Percentiles rank a stretch among this genome's conserved stretches.
Evolutionary conservation across 1,140 invertebrate genomes (phyloP).

Genomic region (Oedothorax gibbosus): DNA sequence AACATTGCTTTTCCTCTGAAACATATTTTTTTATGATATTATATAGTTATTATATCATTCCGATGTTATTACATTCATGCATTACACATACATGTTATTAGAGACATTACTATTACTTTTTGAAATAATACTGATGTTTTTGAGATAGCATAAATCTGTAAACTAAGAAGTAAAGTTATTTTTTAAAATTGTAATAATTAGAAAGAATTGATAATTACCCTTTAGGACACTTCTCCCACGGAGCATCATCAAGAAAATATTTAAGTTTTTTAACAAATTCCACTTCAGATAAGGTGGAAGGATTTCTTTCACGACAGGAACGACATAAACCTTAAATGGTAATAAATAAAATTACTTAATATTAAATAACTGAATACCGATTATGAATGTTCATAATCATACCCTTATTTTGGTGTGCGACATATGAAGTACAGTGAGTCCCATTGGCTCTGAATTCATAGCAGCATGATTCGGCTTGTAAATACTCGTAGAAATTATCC

Average conservation of each 20-base stretch:
- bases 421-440: conserved; percentile 59
- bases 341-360: neutral
- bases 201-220: conserved; percentile 19
- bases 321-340: conserved; percentile 17
- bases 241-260: conserved; percentile 50
- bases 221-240: conserved; percentile 55
- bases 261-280: conserved; percentile 43
- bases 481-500: conserved; percentile 90
- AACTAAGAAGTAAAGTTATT: too few relatives aligned
- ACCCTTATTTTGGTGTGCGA: conserved; percentile 31
- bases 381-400: neutral
- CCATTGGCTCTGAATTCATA: conserved; percentile 47
- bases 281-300: neutral
- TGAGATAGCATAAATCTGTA: too few relatives aligned
- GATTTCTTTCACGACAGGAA: neutral
- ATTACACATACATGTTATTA: too few relatives aligned
- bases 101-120: too few relatives aligned
- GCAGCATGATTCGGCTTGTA: conserved; percentile 61
- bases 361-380: too few relatives aligned
- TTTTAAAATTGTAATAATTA: too few relatives aligned
- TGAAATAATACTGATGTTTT: too few relatives aligned
- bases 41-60: too few relatives aligned
- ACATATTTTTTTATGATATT: neutral
- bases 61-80: too few relatives aligned
- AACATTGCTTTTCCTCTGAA: conserved; percentile 57